Evolutionary conservation across 2,888 invertebrate genomes (phyloP), one percentile per base, ranked within the genome.

Genomic region (Gymnoscelis rufifasciata): DNA sequence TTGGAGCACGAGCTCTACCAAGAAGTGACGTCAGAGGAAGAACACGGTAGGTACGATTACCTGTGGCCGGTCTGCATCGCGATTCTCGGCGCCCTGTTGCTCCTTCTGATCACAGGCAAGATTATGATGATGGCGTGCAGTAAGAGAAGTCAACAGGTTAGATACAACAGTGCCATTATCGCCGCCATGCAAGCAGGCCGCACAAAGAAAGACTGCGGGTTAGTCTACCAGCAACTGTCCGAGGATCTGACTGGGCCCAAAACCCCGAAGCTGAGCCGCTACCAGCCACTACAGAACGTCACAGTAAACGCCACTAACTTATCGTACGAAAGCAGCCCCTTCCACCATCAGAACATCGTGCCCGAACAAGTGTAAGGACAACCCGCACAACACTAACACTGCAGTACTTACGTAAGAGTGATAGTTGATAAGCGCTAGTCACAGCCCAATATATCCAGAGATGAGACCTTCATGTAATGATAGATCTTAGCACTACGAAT

Each of bases 141-240:
- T 31, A 78, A 71, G 63, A 76, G 70, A 48, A 74, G 60, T 52
- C 78, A 78, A 61, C 83, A 84, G 62, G 61, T 83, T 26, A 75
- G 83, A 69, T 88, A 88, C 60, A 88, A 88, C 73, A 87, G 86
- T 78, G 87, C 88, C 78, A 84, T 88, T 64, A 82, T 87, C 51
- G 87, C 87, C 24, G 87, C 86, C 45, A 88, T 91, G 87, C 62
- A 83, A 90, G 53, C 80, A 83, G 52, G 79, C 11, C 87, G 88
- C 51, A 86, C 90, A 30, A 93, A 92, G 84, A 93, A 92, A 66
- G 92, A 93, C 72, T 92, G 92, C 60, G 93, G 93, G 2, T 89
- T 94, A 49, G 93, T 95, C 12, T 95, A 94, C 78, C 93, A 93
- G 67, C 94, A 93, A 57, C 82, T 95, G 43, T 93, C 94, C 7